Base-by-base conservation (phyloP, 2,888 invertebrate genomes). In the Andrena haemorrhoa region DNA sequence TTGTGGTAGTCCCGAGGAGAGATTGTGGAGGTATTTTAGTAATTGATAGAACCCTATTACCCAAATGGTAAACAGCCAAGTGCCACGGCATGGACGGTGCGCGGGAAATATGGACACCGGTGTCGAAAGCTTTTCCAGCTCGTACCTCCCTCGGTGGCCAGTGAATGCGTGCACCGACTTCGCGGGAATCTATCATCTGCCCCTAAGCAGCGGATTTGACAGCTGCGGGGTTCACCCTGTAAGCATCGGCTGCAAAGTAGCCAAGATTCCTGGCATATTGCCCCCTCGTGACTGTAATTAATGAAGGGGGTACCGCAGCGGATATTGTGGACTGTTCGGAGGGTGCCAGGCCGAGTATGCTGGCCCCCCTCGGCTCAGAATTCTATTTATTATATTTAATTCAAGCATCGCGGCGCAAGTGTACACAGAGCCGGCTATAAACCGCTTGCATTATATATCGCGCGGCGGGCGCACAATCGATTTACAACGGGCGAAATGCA, bases 251-350 rank as follows among this genome's bases (percentile, higher is more conserved):
- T 66, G 75, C 75, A 76, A 87, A 86, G 88, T 85, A 87, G 70
- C 77, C 75, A 77, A 87, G 85, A 86, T 89, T 87, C 83, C 86
- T 86, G 88, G 82, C 88, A 88, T 86, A 91, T 91, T 89, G 89
- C 85, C 88, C 90, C 89, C 82, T 83, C 81, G 84, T 85, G 85
- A 80, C 84, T 87, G 87, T 91, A 91, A 91, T 91, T 89, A 91
- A 91, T 91, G 87, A 90, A 91, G 84, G 90, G 86, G 86, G 83
- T 83, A 82, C 70, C 87, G 81, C 86, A 86, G 85, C 83, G 76
- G 86, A 64, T 63, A 74, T 75, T 10, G 75, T 69, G 77, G 78
- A 82, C 80, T 84, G 82, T 83, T 64, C 79, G 76, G 85, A 87
- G 88, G 89, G 89, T 86, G 84, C 77, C 63, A 58, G 73, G 68